Evolutionary conservation across 2,888 invertebrate species (phyloP), one percentile per base, ranked within the genome.

Genomic region (Hydrotaea diabolus): DNA sequence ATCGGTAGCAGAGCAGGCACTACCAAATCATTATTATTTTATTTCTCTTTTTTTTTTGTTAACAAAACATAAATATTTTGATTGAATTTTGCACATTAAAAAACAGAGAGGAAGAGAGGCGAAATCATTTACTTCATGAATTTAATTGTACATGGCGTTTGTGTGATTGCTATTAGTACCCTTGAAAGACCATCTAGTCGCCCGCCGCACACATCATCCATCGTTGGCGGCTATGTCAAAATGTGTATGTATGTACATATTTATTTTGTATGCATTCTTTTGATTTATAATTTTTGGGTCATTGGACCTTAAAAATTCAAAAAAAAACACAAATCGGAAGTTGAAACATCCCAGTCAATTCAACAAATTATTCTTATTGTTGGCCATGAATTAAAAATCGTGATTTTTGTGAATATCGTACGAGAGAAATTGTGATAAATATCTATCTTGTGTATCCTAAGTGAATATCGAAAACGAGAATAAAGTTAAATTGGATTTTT

Each of bases 61-160:
- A 31, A n/a, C 31, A 62, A 62, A 62, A 62, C 62, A 62, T 62
- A 62, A 62, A 62, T 62, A 62, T 62, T 62, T 62, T 62, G 62
- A 5, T 36, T 31, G n/a, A 62, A 36, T 31, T 62, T 31, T 62
- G 62, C 62, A 31, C 26, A 62, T n/a, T 59, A 2, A 21, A 11
- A 57, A 19, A 21, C 19, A 19, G 55, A 21, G 21, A 19, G 7
- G 9, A 39, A 49, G 1, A 49, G n/a, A 49, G n/a, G n/a, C 7
- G 49, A 15, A n/a, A 1, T 49, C 7, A 43, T 7, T n/a, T 49
- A 1, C 49, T 2, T n/a, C 49, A n/a, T 49, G n/a, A n/a, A 2
- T n/a, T 49, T n/a, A 13, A 49, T 49, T 49, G 3, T 13, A n/a
- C 49, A 49, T 15, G n/a, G 49, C 49, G 5, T 49, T n/a, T 15